phyloP scores from a whole-genome alignment of 2,797 vertebrate species.

The Meriones psammophilus region DNA sequence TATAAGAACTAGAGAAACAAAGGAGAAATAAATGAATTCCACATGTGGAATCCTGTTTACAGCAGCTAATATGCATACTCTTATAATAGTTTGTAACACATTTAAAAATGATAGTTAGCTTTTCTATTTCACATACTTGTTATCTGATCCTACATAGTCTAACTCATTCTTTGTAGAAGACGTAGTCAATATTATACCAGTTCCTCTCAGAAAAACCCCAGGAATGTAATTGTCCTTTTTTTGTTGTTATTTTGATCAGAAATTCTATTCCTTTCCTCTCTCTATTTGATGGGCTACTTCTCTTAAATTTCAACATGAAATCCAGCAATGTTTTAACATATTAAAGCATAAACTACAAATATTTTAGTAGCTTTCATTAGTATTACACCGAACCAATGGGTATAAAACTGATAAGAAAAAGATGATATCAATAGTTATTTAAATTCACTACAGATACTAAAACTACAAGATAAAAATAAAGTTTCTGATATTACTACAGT shows the following conservation, averaged over 20 bases:
- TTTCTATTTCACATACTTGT: background rate
- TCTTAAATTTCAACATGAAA: background rate
- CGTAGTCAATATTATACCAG: background rate
- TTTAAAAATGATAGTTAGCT: background rate
- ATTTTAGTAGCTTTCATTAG: background rate
- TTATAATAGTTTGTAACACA: background rate
- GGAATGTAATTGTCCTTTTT: background rate
- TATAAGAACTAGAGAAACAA: background rate
- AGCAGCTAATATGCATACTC: background rate
- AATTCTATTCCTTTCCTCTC: background rate
- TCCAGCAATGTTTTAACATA: background rate
- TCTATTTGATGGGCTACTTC: background rate
- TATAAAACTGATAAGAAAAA: background rate
- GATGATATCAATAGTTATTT: background rate
- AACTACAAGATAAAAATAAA: background rate
- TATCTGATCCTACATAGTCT: background rate
- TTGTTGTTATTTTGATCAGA: background rate
- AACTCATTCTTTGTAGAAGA: background rate
- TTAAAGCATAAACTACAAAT: background rate
- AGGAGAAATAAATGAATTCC: background rate
- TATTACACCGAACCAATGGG: background rate
- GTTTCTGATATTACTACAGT: background rate
- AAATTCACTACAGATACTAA: background rate
- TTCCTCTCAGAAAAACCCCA: background rate
- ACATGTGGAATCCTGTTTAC: background rate